phyloP scores from a whole-genome alignment of 2,113 vertebrate species.

The Antigone vipio region DNA sequence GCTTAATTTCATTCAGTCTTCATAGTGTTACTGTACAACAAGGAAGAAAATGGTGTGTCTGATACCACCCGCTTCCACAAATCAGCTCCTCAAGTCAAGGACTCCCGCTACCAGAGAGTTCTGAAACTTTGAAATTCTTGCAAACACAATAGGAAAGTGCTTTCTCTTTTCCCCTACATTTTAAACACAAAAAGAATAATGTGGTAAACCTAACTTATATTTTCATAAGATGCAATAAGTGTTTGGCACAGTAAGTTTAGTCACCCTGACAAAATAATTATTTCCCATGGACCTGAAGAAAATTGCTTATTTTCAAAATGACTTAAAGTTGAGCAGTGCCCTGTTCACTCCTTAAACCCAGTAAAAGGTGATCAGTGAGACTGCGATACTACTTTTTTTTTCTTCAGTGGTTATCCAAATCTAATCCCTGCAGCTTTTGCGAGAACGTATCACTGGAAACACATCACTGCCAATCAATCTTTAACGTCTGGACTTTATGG shows the following conservation, averaged over 20 bases:
- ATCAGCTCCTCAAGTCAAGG: not conserved
- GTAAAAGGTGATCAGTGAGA: not conserved
- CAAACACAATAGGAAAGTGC: not conserved
- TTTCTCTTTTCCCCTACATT: not conserved
- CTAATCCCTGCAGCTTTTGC: not conserved
- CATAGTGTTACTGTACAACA: not conserved
- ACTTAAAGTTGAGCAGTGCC: not conserved
- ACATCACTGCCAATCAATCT: not conserved
- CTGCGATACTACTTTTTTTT: not conserved
- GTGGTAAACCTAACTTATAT: not conserved
- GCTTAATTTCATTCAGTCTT: not conserved
- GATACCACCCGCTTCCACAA: not conserved
- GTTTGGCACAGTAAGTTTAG: not conserved
- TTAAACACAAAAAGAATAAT: not conserved
- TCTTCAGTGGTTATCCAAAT: not conserved
- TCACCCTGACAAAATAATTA: not conserved
- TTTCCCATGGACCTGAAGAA: not conserved
- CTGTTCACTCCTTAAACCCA: not conserved
- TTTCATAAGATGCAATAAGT: not conserved
- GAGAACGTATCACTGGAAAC: not conserved
- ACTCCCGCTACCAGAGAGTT: not conserved
- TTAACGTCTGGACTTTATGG: not conserved
- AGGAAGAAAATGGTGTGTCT: not conserved
- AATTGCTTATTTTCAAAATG: not conserved
- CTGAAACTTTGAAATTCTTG: not conserved